These are phyloP conservation scores for Prosapia bicincta DNA, from an alignment of 2,888 invertebrate genomes.

Conservation along the genomic window DNA sequence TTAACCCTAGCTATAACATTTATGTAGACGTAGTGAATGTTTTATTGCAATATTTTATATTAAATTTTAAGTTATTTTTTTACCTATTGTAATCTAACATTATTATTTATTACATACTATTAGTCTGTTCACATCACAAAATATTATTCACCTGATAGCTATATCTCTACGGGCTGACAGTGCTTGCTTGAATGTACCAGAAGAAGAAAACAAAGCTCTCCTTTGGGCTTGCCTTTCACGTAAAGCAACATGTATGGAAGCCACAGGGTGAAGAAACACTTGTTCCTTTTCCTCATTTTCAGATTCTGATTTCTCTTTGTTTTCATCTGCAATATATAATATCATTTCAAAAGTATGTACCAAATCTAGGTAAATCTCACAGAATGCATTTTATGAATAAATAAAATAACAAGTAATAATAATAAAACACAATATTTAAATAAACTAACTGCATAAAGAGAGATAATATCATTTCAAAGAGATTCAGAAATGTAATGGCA, in stretches of 20 bases:
- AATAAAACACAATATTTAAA: no score
- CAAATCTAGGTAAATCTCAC: no score
- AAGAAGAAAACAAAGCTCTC: constrained; percentile 61
- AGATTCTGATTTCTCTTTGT: constrained; percentile 26
- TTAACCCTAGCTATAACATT: no score
- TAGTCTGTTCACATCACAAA: background rate
- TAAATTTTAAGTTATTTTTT: background rate
- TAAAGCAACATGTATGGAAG: constrained; percentile 58
- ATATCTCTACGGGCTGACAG: constrained; percentile 77
- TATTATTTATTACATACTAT: no score
- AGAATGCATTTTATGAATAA: no score
- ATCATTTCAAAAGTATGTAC: no score
- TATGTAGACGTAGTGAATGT: no score
- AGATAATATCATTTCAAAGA: no score
- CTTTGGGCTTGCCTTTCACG: constrained; percentile 58
- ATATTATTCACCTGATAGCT: constrained; percentile 58
- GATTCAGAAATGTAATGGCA: no score
- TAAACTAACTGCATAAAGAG: no score
- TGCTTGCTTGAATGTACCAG: constrained; percentile 72
- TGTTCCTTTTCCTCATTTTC: constrained; percentile 35
- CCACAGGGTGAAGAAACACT: constrained; percentile 48
- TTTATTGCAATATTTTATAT: background rate
- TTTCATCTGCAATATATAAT: constrained; percentile 25
- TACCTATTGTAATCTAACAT: background rate
- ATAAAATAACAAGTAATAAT: no score